phyloP scores from a whole-genome alignment of 2,113 vertebrate species.

The Mirounga angustirostris region DNA sequence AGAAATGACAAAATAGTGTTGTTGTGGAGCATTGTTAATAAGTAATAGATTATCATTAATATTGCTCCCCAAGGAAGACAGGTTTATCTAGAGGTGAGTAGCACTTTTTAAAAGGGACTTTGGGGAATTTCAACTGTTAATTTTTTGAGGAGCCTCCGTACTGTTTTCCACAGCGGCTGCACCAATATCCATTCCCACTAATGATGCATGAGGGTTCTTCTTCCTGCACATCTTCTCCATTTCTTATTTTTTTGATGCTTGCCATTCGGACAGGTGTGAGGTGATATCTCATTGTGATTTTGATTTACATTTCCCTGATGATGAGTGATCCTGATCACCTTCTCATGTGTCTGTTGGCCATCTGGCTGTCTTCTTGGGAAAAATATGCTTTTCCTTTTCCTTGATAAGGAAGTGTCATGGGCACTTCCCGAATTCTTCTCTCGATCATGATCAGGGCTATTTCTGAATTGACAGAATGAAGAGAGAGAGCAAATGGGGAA shows the following conservation, averaged over 20 bases:
- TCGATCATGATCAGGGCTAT: neutral
- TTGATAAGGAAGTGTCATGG: neutral
- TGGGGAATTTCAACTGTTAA: neutral
- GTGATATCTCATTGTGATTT: neutral
- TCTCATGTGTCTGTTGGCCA: neutral
- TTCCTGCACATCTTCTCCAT: neutral
- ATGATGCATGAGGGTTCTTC: neutral
- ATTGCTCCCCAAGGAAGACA: neutral
- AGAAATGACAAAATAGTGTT: neutral
- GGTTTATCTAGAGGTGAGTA: neutral
- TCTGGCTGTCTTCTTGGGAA: neutral
- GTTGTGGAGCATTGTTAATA: neutral
- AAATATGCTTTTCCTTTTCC: neutral
- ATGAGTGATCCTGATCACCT: neutral
- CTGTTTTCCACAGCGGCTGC: neutral
- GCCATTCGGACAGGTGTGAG: neutral
- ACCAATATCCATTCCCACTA: neutral
- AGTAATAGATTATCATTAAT: neutral
- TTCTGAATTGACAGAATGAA: constrained; percentile 1
- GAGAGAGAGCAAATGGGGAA: neutral
- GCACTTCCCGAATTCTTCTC: neutral
- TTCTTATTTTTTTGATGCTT: neutral
- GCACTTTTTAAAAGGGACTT: neutral
- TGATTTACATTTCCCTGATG: neutral
- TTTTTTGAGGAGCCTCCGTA: neutral